A percentile compares a stretch with the other conserved stretches of the same genome.
These are phyloP conservation scores for Gobionotothen gibberifrons DNA, from an alignment of 2,797 vertebrate genomes.

Conservation along the genomic window DNA sequence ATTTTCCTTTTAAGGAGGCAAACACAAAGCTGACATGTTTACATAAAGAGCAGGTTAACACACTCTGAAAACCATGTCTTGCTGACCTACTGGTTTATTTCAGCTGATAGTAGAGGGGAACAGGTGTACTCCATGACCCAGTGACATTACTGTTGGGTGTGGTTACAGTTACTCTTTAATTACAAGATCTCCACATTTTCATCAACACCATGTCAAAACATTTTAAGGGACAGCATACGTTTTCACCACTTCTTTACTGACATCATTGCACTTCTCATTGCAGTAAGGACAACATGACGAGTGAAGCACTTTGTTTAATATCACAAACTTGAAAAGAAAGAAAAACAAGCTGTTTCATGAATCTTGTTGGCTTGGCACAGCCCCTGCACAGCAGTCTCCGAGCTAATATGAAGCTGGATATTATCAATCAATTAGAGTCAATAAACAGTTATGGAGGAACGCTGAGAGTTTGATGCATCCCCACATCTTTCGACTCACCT, in stretches of 20 bases:
- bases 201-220: background rate
- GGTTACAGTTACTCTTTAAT: conserved; percentile 12
- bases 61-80: background rate
- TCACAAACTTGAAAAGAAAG: conserved; percentile 6
- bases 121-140: background rate
- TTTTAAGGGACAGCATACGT: background rate
- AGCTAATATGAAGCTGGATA: conserved; percentile 41
- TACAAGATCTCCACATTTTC: background rate
- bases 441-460: conserved; percentile 47
- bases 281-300: conserved; percentile 13
- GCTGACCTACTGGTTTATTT: background rate
- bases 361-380: conserved; percentile 27
- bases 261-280: background rate
- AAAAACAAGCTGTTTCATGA: conserved; percentile 18
- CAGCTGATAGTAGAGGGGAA: background rate
- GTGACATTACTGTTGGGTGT: background rate
- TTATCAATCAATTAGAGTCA: conserved; percentile 61
- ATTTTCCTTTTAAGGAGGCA: background rate
- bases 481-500: conserved; percentile 57
- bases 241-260: background rate
- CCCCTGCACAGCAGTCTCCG: conserved; percentile 11
- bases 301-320: conserved; percentile 16
- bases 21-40: background rate
- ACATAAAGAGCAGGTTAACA: too few species aligned
- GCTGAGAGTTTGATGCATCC: conserved; percentile 47